Evolutionary conservation across 2,113 vertebrate genomes (phyloP).

Genomic region (Orientallactaga bullata): DNA sequence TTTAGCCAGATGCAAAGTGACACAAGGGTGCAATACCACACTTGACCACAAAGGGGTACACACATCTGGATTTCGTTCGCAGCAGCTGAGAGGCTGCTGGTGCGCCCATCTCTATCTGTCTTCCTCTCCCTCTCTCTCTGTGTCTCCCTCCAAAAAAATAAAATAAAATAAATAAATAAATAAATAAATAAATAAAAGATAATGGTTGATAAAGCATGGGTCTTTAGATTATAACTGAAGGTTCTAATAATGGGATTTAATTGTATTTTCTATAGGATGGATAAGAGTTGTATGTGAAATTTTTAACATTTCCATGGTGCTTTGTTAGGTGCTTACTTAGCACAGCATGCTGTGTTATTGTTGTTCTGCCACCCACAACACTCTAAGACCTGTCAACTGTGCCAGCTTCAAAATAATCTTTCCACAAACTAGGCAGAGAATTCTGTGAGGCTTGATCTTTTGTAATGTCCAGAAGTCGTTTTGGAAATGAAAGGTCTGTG

Average conservation of each 20-base stretch:
- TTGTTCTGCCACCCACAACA: not conserved
- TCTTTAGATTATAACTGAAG: not conserved
- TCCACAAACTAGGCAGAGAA: not conserved
- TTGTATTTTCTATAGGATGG: not conserved
- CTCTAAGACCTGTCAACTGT: not conserved
- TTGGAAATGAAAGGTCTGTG: not conserved
- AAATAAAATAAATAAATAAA: too few relatives aligned
- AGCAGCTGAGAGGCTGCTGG: too few relatives aligned
- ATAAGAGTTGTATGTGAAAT: not conserved
- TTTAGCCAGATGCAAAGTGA: too few relatives aligned
- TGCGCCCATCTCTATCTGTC: too few relatives aligned
- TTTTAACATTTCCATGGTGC: not conserved
- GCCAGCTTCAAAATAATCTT: not conserved
- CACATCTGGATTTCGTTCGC: too few relatives aligned
- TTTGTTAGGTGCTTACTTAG: not conserved
- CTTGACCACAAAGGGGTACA: too few relatives aligned
- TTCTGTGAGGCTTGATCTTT: not conserved
- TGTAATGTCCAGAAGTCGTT: not conserved
- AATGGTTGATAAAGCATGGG: not conserved
- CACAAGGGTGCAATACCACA: too few relatives aligned
- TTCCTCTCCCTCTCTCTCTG: too few relatives aligned
- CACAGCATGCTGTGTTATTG: not conserved
- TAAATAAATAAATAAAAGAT: not conserved
- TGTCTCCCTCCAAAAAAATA: too few relatives aligned
- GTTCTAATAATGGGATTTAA: not conserved